Evolutionary conservation across 2,797 vertebrate genomes (phyloP).

Genomic region (Micrastur ruficollis): DNA sequence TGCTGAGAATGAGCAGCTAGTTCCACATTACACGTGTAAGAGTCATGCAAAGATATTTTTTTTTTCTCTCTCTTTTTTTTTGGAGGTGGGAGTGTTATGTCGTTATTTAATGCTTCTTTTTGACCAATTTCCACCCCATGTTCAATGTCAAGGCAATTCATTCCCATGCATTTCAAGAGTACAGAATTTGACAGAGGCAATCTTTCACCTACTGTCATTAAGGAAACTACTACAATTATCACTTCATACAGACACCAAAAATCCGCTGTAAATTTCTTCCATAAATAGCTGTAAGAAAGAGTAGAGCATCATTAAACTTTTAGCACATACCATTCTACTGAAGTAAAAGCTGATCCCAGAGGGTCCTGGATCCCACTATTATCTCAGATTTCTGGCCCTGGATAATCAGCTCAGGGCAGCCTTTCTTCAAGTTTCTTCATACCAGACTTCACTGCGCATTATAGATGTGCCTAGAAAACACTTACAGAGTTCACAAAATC

Average conservation of each 20-base stretch:
- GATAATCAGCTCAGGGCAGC: background rate
- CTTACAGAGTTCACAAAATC: background rate
- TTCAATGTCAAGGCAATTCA: background rate
- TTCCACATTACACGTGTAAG: background rate
- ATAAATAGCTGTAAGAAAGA: background rate
- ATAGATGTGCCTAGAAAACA: background rate
- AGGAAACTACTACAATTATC: background rate
- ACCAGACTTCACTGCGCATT: background rate
- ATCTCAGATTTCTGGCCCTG: background rate
- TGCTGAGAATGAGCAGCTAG: background rate
- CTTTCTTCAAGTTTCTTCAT: background rate
- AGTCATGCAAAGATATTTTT: background rate
- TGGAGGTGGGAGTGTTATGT: background rate
- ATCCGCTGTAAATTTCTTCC: background rate
- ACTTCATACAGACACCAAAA: background rate
- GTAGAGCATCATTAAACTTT: background rate
- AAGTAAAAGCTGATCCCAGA: background rate
- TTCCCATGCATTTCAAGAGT: background rate
- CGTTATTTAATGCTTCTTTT: background rate
- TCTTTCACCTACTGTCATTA: background rate
- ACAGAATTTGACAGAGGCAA: background rate
- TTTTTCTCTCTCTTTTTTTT: rapidly evolving
- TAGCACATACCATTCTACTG: conserved; percentile 1
- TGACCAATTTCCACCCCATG: background rate
- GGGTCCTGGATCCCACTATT: background rate